These are phyloP conservation scores for Calliopum simillimum DNA, from an alignment of 2,888 invertebrate species.

Conservation along the genomic window DNA sequence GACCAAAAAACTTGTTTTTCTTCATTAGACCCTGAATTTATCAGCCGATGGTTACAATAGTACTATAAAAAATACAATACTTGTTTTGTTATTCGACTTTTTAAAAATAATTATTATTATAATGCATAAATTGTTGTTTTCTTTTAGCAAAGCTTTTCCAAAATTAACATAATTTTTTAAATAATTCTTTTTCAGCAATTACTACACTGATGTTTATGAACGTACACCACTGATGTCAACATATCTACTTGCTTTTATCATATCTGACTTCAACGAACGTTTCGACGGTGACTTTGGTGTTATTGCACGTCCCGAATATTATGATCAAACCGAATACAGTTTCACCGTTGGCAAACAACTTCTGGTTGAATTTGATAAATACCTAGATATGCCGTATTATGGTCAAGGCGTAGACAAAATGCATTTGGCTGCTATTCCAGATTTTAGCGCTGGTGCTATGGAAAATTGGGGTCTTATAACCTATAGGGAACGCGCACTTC, in stretches of 20 bases:
- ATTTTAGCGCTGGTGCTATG: conserved; percentile 89
- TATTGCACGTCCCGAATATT: conserved; percentile 77
- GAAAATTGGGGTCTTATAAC: conserved; percentile 93
- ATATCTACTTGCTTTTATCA: conserved; percentile 83
- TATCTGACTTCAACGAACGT: conserved; percentile 71
- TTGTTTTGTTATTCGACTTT: too few relatives aligned
- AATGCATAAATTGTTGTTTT: too few relatives aligned
- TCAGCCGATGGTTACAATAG: too few relatives aligned
- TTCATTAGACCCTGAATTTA: too few relatives aligned
- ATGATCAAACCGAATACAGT: conserved; percentile 76
- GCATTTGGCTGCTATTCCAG: conserved; percentile 87
- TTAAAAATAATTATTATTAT: too few relatives aligned
- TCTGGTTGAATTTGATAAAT: conserved; percentile 70
- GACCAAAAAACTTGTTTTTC: too few relatives aligned
- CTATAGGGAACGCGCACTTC: conserved; percentile 78
- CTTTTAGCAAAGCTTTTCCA: too few relatives aligned
- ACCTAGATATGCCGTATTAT: conserved; percentile 72
- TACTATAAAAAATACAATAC: too few relatives aligned
- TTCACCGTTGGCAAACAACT: conserved; percentile 72
- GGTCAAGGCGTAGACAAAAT: conserved; percentile 75
- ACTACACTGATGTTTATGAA: conserved; percentile 56
- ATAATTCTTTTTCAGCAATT: conserved; percentile 40
- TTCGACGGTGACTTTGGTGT: conserved; percentile 67
- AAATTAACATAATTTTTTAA: too few relatives aligned
- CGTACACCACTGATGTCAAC: conserved; percentile 77